These are phyloP conservation scores for Thamnophis sirtalis DNA, from an alignment of 2,113 vertebrate genomes.

Conservation along the genomic window DNA sequence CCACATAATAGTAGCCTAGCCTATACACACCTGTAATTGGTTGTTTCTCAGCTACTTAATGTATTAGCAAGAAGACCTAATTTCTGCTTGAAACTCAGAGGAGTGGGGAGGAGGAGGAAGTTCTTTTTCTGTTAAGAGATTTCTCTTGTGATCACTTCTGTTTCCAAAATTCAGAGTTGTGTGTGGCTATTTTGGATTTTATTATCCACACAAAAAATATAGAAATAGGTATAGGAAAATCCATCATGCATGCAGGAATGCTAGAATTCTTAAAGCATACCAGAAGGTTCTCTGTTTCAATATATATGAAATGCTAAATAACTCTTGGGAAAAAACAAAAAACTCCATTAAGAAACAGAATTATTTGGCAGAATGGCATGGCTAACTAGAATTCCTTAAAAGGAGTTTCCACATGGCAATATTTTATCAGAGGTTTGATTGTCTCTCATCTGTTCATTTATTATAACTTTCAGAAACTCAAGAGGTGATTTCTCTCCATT, in stretches of 20 bases:
- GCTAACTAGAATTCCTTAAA: neutral
- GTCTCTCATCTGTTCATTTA: neutral
- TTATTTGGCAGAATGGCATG: neutral
- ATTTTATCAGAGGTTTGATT: neutral
- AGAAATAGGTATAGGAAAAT: neutral
- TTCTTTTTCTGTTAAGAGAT: neutral
- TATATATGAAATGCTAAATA: neutral
- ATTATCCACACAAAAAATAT: neutral
- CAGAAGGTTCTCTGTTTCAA: neutral
- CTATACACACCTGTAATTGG: neutral
- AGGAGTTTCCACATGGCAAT: neutral
- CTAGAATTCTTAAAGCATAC: neutral
- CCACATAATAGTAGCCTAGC: neutral
- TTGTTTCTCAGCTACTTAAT: neutral
- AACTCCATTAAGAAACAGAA: neutral
- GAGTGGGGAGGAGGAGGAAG: too few relatives aligned
- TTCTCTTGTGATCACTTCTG: neutral
- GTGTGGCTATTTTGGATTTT: neutral
- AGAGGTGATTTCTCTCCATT: neutral
- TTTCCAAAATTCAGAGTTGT: neutral
- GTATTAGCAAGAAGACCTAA: neutral
- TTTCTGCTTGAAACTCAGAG: neutral
- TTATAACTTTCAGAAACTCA: neutral
- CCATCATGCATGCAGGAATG: neutral
- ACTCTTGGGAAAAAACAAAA: neutral